Conservation (phyloP, 2,888 invertebrate species). For the Harpalus rufipes region DNA sequence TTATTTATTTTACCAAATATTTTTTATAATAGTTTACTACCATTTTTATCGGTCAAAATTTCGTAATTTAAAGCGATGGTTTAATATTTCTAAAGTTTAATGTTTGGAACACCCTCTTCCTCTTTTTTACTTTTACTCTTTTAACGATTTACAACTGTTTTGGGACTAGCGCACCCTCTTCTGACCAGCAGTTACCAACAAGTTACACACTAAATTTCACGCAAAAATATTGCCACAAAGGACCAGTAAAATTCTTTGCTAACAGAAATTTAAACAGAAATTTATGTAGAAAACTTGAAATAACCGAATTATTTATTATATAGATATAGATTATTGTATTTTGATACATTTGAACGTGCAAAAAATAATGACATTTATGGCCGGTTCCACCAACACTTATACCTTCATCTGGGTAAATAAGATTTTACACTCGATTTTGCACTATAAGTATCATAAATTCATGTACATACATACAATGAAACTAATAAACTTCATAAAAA, state of each 20-base stretch:
- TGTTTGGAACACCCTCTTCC: conserved; percentile 42
- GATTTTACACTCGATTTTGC: too few relatives aligned
- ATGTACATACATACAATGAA: too few relatives aligned
- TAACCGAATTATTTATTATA: neutral
- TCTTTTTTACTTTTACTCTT: conserved; percentile 45
- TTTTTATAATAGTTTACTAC: too few relatives aligned
- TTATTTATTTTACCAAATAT: too few relatives aligned
- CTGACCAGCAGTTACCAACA: conserved; percentile 41
- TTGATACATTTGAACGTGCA: too few relatives aligned
- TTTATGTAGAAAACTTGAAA: neutral
- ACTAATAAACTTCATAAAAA: too few relatives aligned
- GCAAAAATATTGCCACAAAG: conserved; percentile 3
- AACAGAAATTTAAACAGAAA: neutral
- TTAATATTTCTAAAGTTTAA: conserved; percentile 53
- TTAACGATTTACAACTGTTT: conserved; percentile 45
- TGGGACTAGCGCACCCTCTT: conserved; percentile 45
- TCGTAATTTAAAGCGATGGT: conserved; percentile 24
- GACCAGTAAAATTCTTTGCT: neutral
- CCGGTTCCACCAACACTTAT: too few relatives aligned
- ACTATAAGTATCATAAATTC: too few relatives aligned
- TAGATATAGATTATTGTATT: neutral
- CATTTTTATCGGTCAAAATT: conserved; percentile 8
- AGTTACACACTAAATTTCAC: conserved; percentile 23
- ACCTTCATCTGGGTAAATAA: too few relatives aligned
- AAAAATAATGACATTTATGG: too few relatives aligned